A percentile compares a stretch with the other conserved stretches of the same genome.
These are phyloP conservation scores for Petaurus breviceps DNA, from an alignment of 2,113 vertebrate genomes.

Conservation along the genomic window DNA sequence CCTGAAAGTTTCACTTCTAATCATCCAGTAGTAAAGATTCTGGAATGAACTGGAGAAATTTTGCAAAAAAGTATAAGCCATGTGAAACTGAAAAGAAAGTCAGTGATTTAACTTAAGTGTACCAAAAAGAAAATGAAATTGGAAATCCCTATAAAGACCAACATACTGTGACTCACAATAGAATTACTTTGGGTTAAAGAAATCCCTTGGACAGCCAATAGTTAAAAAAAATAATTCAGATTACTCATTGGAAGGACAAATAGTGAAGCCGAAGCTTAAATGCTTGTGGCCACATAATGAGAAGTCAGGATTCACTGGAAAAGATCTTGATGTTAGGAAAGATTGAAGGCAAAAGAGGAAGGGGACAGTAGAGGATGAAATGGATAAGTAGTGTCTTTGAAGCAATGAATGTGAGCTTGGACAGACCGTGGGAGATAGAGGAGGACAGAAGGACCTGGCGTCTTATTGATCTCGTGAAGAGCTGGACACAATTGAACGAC, in stretches of 20 bases:
- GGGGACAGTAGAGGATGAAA: neutral
- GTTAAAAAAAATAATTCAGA: neutral
- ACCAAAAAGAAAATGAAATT: neutral
- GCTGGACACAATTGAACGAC: neutral
- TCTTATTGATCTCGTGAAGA: neutral
- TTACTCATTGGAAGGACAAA: neutral
- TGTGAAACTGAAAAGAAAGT: neutral
- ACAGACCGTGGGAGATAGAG: neutral
- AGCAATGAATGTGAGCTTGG: neutral
- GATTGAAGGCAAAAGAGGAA: neutral
- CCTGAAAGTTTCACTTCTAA: neutral
- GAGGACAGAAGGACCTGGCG: too few species aligned
- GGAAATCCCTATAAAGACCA: neutral
- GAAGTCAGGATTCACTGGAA: neutral
- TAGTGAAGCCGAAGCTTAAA: neutral
- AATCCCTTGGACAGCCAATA: neutral
- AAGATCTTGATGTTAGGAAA: neutral
- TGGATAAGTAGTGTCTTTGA: neutral
- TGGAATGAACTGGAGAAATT: neutral
- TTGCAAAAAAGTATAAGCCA: neutral
- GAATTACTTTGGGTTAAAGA: neutral
- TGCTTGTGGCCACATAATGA: neutral
- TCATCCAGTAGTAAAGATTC: neutral
- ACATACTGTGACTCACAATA: neutral
- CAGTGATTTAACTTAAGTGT: neutral